These are phyloP conservation scores for Premnoplex brunnescens DNA, from an alignment of 2,797 vertebrate species.

Conservation along the genomic window DNA sequence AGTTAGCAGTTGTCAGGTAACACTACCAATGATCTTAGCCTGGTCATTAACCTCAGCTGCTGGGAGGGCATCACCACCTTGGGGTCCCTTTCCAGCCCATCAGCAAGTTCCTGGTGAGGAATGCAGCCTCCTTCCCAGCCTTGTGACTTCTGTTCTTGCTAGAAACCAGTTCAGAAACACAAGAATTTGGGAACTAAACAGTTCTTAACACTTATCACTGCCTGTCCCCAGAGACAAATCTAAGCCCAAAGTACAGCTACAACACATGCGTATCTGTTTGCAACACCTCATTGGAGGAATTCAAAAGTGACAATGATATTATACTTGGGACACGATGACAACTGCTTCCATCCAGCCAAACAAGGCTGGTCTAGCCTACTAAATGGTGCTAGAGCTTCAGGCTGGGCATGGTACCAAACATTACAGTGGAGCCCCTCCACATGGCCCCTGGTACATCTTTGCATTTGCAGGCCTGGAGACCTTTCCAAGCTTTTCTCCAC, in stretches of 20 bases:
- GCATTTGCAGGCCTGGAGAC: not conserved
- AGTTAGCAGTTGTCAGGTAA: not conserved
- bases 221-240: not conserved
- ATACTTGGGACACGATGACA: not conserved
- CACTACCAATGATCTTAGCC: not conserved
- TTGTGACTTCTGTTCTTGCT: not conserved
- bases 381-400: constrained; percentile 21
- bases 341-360: constrained; percentile 22
- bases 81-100: not conserved
- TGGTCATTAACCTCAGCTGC: not conserved
- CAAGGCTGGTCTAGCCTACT: constrained; percentile 18
- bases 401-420: constrained; percentile 48
- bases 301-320: constrained; percentile 16
- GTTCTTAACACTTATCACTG: constrained; percentile 8
- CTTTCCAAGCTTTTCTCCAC: constrained; percentile 31
- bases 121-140: not conserved
- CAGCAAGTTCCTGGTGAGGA: not conserved
- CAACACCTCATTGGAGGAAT: constrained; percentile 34
- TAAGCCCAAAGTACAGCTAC: not conserved
- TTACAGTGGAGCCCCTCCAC: constrained; percentile 8
- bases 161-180: not conserved
- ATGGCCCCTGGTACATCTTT: not conserved
- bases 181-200: not conserved
- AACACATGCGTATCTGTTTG: constrained; percentile 32
- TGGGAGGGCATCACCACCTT: not conserved